Conservation (phyloP, 1,140 invertebrate species). For the Thaumetopoea pityocampa region DNA sequence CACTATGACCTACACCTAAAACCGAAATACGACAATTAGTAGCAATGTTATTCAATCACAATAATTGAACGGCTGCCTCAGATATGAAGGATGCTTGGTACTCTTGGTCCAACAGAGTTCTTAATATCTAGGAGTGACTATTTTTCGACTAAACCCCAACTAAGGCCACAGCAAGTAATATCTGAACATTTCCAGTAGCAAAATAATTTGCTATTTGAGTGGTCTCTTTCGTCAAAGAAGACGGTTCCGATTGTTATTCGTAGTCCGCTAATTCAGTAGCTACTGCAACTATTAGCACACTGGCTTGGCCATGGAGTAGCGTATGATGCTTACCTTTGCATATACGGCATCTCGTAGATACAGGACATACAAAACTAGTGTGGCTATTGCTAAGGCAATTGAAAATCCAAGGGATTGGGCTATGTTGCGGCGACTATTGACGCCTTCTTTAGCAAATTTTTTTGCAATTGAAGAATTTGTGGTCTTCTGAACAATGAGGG, state of each 20-base stretch:
- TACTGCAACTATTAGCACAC: neutral
- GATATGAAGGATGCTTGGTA: slow-evolving; percentile 14
- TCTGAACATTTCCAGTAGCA: slow-evolving; percentile 1
- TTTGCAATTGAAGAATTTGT: slow-evolving; percentile 1
- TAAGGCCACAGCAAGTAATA: slow-evolving; percentile 7
- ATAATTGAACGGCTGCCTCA: slow-evolving; percentile 13
- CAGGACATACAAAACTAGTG: too few species aligned
- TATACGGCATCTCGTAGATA: slow-evolving; percentile 8
- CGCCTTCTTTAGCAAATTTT: slow-evolving; percentile 2
- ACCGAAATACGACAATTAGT: slow-evolving; percentile 10
- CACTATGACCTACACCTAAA: slow-evolving; percentile 9
- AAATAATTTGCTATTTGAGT: slow-evolving; percentile 13
- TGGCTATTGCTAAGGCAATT: slow-evolving; percentile 4
- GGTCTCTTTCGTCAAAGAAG: slow-evolving; percentile 7
- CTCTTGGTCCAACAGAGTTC: slow-evolving; percentile 15
- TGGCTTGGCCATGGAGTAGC: slow-evolving; percentile 9
- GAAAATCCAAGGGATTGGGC: slow-evolving; percentile 1
- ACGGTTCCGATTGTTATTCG: slow-evolving; percentile 2
- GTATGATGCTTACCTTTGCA: slow-evolving; percentile 10
- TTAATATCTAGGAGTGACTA: neutral
- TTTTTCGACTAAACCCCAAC: slow-evolving; percentile 1
- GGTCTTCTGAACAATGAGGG: slow-evolving; percentile 3
- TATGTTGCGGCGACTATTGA: neutral
- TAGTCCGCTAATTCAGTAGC: slow-evolving; percentile 2
- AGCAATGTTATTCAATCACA: slow-evolving; percentile 12